These are phyloP conservation scores for Hippotragus niger DNA, from an alignment of 2,113 vertebrate species.

Conservation along the genomic window DNA sequence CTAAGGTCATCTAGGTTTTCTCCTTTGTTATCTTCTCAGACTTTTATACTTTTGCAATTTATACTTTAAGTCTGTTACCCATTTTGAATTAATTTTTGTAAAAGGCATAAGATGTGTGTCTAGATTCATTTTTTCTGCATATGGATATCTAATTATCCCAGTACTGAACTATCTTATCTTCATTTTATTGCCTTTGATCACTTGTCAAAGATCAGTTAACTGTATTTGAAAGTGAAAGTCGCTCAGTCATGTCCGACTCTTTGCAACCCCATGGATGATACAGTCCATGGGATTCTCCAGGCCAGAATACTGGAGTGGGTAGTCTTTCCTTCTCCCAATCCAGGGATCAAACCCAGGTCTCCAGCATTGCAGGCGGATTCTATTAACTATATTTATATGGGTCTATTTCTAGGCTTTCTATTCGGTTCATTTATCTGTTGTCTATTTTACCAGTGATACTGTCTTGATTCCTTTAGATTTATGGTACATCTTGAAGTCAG, in stretches of 20 bases:
- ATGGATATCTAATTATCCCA: neutral
- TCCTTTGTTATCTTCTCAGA: neutral
- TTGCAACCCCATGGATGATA: neutral
- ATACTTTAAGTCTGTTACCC: neutral
- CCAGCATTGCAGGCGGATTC: neutral
- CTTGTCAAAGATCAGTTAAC: neutral
- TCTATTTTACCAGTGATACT: neutral
- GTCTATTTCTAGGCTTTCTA: neutral
- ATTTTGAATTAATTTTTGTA: conserved; percentile 11
- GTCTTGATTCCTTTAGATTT: neutral
- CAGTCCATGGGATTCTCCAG: neutral
- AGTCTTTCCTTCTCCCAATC: neutral
- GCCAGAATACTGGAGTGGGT: neutral
- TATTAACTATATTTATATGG: neutral
- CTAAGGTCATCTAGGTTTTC: neutral
- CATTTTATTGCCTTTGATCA: neutral
- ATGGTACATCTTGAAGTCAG: neutral
- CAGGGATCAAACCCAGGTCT: neutral
- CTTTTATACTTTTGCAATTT: neutral
- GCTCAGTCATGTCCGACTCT: neutral
- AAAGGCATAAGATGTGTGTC: neutral
- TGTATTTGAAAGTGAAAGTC: neutral
- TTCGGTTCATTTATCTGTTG: neutral
- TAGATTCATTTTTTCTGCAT: neutral
- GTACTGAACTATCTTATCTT: neutral